Evolutionary conservation across 2,888 invertebrate species (phyloP).

Genomic region (Hydrotaea diabolus): DNA sequence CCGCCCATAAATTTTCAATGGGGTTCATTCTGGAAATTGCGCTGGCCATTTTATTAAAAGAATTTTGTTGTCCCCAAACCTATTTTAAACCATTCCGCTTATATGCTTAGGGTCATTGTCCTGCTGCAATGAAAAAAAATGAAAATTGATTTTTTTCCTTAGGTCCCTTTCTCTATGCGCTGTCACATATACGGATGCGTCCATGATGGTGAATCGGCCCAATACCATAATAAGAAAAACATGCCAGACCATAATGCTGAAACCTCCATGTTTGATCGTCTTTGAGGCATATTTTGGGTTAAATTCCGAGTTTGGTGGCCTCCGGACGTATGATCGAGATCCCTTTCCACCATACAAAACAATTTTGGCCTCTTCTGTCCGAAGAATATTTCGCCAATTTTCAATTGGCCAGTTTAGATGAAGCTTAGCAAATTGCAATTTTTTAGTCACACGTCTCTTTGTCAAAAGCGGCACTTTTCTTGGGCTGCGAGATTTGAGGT

Average conservation of each 20-base stretch:
- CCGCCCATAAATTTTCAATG: no score
- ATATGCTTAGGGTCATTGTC: conserved; percentile 59
- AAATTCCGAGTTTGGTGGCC: no score
- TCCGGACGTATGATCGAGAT: background rate
- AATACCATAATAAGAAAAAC: no score
- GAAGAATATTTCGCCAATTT: conserved; percentile 31
- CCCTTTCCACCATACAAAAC: conserved; percentile 27
- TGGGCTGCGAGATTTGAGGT: no score
- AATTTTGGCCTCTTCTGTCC: conserved; percentile 20
- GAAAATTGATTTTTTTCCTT: no score
- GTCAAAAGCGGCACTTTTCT: background rate
- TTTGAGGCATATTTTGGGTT: background rate
- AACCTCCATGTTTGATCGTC: background rate
- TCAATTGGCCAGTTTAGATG: conserved; percentile 7
- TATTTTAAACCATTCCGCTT: conserved; percentile 41
- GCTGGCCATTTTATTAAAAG: conserved; percentile 37
- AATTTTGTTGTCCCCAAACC: conserved; percentile 50
- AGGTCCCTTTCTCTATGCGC: no score
- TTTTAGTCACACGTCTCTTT: background rate
- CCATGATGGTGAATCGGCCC: conserved; percentile 1
- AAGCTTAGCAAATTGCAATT: no score
- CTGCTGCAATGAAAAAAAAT: conserved; percentile 63
- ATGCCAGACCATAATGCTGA: no score
- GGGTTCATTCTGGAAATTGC: background rate
- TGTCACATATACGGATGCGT: conserved; percentile 32